Conservation (phyloP, 2,797 vertebrate species). For the Enteromius viviparus region DNA sequence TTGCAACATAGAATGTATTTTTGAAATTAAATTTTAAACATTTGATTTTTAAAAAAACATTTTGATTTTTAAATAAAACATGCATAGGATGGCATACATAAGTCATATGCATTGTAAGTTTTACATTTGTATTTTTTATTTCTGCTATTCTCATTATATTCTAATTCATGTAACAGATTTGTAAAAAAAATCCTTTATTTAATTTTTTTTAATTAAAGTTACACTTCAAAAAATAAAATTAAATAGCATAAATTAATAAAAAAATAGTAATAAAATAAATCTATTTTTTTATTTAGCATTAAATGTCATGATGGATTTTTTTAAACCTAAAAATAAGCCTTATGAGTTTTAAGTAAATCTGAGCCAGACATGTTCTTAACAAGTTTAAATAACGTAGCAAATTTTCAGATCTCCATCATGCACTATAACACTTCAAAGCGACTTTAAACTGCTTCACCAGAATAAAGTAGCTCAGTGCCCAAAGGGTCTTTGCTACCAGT, state of each 20-base stretch:
- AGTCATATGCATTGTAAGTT: background rate
- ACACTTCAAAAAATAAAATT: too few species aligned
- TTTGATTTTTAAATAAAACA: too few species aligned
- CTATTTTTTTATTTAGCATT: background rate
- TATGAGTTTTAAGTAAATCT: background rate
- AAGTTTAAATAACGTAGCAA: background rate
- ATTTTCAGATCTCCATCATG: slow-evolving; percentile 7
- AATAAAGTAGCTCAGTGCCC: slow-evolving; percentile 16
- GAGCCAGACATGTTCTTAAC: background rate
- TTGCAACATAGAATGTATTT: background rate
- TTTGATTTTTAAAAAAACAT: background rate
- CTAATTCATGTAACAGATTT: background rate
- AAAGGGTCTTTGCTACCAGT: background rate
- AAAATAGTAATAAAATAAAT: background rate
- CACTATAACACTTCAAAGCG: slow-evolving; percentile 59
- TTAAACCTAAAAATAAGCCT: background rate
- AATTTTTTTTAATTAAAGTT: too few species aligned
- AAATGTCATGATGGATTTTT: background rate
- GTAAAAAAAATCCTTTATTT: too few species aligned
- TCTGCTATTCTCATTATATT: background rate
- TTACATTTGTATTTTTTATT: background rate
- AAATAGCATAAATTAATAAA: background rate
- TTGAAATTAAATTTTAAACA: background rate
- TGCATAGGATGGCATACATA: background rate
- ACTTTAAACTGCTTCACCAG: slow-evolving; percentile 54